These are phyloP conservation scores for rat (Rattus norvegicus) DNA, from an alignment of 2,113 vertebrate genomes.

Conservation along the genomic window DNA sequence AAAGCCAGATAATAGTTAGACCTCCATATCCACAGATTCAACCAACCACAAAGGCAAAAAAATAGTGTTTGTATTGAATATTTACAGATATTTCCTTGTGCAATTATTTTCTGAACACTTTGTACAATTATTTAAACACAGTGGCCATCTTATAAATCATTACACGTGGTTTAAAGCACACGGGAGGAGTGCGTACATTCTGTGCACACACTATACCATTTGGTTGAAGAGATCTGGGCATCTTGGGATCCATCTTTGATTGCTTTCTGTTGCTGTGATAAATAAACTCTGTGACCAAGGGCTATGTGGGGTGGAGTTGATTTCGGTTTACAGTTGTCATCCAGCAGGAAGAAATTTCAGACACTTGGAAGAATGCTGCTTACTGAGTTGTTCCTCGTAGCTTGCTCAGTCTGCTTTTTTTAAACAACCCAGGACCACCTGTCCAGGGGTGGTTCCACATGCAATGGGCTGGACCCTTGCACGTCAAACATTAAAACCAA, in stretches of 20 bases:
- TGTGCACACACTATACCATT: background rate
- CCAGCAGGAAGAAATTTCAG: background rate
- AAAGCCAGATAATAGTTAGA: background rate
- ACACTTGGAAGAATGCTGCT: background rate
- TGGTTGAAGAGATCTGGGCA: background rate
- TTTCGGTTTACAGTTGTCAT: background rate
- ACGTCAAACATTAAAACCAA: background rate
- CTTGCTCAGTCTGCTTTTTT: background rate
- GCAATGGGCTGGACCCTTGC: background rate
- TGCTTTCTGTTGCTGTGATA: background rate
- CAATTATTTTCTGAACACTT: background rate
- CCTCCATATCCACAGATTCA: too few relatives aligned
- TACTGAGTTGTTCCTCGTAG: background rate
- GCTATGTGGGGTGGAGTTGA: background rate
- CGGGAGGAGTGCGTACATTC: background rate
- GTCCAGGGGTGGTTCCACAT: background rate
- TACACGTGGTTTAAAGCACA: background rate
- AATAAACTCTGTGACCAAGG: background rate
- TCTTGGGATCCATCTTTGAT: background rate
- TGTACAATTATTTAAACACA: background rate
- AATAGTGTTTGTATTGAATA: background rate
- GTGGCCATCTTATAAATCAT: background rate
- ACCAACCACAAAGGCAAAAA: background rate
- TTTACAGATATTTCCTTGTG: background rate
- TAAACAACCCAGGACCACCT: background rate